Conservation (phyloP, 1,140 invertebrate species). For the Babylonia areolata region DNA sequence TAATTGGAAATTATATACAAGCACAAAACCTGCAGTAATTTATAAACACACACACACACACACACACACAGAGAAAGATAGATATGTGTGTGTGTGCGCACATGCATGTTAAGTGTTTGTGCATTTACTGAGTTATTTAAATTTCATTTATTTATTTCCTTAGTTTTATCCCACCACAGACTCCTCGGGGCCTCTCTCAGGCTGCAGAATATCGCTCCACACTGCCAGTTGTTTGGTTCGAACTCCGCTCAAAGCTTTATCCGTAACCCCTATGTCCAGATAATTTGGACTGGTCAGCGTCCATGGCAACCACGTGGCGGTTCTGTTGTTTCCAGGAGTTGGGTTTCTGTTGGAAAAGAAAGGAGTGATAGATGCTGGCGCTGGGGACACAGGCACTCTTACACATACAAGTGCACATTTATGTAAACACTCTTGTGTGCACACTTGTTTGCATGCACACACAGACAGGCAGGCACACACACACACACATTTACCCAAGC, state of each 20-base stretch:
- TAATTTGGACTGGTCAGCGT: constrained; percentile 8
- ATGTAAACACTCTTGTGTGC: not conserved
- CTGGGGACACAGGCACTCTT: too few relatives aligned
- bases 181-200: not conserved
- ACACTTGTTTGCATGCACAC: not conserved
- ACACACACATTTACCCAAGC: too few relatives aligned
- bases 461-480: not conserved
- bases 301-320: constrained; percentile 12
- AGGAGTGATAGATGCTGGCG: not conserved
- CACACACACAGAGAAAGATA: not conserved
- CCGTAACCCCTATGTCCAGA: not conserved
- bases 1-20: too few relatives aligned
- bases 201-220: not conserved
- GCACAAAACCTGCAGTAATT: too few relatives aligned
- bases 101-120: not conserved
- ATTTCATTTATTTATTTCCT: too few relatives aligned
- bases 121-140: too few relatives aligned
- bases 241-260: not conserved
- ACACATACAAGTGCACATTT: not conserved
- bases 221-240: not conserved
- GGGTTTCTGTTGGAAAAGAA: constrained; percentile 4
- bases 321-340: not conserved
- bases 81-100: not conserved
- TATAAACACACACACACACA: not conserved
- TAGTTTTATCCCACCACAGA: not conserved